A percentile compares a stretch with the other conserved stretches of the same genome.
These are phyloP conservation scores for Microplitis manilae DNA, from an alignment of 2,888 invertebrate species.

Conservation along the genomic window DNA sequence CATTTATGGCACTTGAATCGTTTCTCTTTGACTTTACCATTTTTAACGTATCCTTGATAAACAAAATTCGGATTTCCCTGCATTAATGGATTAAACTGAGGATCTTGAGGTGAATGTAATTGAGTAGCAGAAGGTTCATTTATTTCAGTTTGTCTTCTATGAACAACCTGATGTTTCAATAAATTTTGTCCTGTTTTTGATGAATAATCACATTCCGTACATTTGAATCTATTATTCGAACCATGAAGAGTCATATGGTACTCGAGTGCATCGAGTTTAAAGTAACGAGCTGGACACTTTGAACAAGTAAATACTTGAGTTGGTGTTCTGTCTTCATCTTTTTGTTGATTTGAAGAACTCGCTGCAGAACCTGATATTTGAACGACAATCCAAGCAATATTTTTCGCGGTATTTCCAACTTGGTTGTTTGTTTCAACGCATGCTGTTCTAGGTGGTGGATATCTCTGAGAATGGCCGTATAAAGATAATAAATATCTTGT, in stretches of 20 bases:
- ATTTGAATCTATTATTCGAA: conserved; percentile 77
- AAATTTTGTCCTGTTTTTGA: conserved; percentile 80
- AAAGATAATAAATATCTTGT: conserved; percentile 79
- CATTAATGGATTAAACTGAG: conserved; percentile 80
- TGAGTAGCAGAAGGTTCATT: conserved; percentile 20
- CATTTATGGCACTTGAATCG: conserved; percentile 89
- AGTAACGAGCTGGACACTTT: conserved; percentile 83
- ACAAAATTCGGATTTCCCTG: conserved; percentile 84
- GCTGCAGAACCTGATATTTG: conserved; percentile 47
- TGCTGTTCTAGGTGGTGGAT: conserved; percentile 77
- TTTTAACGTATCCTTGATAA: conserved; percentile 83
- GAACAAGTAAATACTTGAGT: conserved; percentile 73
- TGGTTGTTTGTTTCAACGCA: conserved; percentile 61
- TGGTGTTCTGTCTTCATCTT: conserved; percentile 48
- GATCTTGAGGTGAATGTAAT: conserved; percentile 74
- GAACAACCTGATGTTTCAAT: conserved; percentile 77
- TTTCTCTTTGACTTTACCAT: conserved; percentile 83
- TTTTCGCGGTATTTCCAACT: conserved; percentile 34
- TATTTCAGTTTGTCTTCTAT: conserved; percentile 60
- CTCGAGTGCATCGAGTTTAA: conserved; percentile 80
- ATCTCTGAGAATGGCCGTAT: conserved; percentile 77
- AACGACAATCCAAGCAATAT: conserved; percentile 66
- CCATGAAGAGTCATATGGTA: conserved; percentile 82
- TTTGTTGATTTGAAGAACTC: conserved; percentile 6
- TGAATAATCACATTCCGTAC: conserved; percentile 81